These are phyloP conservation scores for Oegoconia quadripuncta DNA, from an alignment of 2,888 invertebrate species.

Conservation along the genomic window DNA sequence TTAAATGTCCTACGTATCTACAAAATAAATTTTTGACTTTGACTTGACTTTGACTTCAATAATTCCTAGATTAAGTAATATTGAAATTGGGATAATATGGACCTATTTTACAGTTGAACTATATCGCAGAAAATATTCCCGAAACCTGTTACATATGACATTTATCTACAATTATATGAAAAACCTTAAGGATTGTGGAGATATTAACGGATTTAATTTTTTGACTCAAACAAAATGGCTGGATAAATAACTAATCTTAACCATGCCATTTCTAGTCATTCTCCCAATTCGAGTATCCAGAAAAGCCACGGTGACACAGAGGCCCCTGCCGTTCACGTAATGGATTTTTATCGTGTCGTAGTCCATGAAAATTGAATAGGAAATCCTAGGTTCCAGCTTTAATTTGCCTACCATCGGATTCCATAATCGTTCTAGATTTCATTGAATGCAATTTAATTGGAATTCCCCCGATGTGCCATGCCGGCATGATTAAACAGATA, in stretches of 20 bases:
- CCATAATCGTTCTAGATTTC: slow-evolving; percentile 71
- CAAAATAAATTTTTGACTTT: no score
- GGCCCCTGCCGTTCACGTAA: slow-evolving; percentile 55
- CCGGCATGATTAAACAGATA: slow-evolving; percentile 50
- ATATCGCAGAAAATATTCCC: no score
- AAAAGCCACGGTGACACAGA: slow-evolving; percentile 42
- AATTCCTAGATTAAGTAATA: no score
- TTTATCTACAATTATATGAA: no score
- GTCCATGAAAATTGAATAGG: slow-evolving; percentile 67
- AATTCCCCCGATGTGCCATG: slow-evolving; percentile 50
- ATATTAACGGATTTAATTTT: no score
- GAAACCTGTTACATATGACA: no score
- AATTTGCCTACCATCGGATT: slow-evolving; percentile 69
- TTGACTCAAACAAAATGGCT: no score
- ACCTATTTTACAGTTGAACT: no score
- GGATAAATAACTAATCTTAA: slow-evolving; percentile 5
- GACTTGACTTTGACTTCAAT: no score
- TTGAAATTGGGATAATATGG: no score
- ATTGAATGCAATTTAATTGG: slow-evolving; percentile 72
- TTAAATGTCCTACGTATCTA: no score
- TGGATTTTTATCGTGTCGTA: slow-evolving; percentile 69
- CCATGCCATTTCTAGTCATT: slow-evolving; percentile 43
- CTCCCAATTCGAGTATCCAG: slow-evolving; percentile 26
- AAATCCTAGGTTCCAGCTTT: slow-evolving; percentile 64
- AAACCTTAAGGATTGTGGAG: no score